A percentile compares a stretch with the other conserved stretches of the same genome.
phyloP scores from a whole-genome alignment of 2,797 vertebrate species.

The Heteromormyrus szaboi region DNA sequence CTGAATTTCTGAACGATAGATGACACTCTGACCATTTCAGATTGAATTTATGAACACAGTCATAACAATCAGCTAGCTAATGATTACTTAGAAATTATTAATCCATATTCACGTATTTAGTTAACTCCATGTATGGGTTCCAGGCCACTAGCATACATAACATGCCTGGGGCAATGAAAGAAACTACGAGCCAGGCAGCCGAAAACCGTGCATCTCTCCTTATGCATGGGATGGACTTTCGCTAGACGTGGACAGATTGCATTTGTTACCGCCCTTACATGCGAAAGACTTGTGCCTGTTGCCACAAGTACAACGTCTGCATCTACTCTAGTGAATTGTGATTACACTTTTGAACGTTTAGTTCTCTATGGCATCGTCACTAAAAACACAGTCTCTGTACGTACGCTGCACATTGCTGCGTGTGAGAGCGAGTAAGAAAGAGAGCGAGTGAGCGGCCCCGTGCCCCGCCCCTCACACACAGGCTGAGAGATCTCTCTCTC shows the following conservation, averaged over 20 bases:
- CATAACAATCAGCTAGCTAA: background rate
- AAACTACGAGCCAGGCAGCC: background rate
- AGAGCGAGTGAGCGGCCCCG: background rate
- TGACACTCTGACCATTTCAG: background rate
- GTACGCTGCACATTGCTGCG: background rate
- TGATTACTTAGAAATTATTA: background rate
- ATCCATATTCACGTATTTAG: background rate
- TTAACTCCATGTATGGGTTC: background rate
- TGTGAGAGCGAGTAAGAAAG: background rate
- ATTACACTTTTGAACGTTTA: background rate
- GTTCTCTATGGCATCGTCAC: background rate
- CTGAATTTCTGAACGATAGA: background rate
- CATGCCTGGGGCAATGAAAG: background rate
- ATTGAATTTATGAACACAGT: background rate
- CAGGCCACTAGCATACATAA: background rate
- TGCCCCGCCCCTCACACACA: background rate
- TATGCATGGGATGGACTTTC: background rate
- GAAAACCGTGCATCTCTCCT: background rate
- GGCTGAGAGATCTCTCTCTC: too few relatives aligned
- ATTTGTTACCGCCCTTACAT: background rate
- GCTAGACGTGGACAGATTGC: background rate
- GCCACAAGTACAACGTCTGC: background rate
- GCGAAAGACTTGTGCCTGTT: background rate
- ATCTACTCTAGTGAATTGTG: background rate
- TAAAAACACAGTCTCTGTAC: background rate